Percentiles rank a stretch among this genome's conserved stretches.
Evolutionary conservation across 2,113 vertebrate species (phyloP).

Genomic region (Falcunculus frontatus): DNA sequence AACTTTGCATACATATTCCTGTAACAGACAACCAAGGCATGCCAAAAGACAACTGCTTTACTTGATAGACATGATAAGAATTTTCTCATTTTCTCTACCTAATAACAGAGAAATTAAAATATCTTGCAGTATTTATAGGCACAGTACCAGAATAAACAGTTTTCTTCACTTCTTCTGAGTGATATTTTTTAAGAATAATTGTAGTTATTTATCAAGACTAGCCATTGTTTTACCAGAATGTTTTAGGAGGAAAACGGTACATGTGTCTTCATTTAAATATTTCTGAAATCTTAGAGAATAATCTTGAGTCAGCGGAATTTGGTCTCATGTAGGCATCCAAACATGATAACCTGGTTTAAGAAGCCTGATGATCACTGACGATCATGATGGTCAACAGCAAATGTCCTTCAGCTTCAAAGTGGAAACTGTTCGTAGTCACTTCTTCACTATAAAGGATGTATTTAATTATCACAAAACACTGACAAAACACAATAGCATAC

Average conservation of each 20-base stretch:
- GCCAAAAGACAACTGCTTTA: constrained; percentile 31
- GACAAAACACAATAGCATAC: not conserved
- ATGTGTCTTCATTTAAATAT: not conserved
- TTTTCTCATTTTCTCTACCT: constrained; percentile 36
- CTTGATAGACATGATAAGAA: constrained; percentile 40
- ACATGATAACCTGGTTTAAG: not conserved
- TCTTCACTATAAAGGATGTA: not conserved
- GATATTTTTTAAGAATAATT: not conserved
- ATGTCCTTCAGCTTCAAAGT: not conserved
- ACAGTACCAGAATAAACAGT: constrained; percentile 10
- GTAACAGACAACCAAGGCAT: constrained; percentile 47
- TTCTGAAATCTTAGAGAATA: not conserved
- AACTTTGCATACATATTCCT: constrained; percentile 35
- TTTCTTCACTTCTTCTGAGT: not conserved
- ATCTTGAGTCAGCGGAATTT: not conserved
- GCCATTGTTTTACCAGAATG: not conserved
- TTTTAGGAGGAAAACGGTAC: not conserved
- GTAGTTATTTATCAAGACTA: not conserved
- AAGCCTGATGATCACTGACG: not conserved
- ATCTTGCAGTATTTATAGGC: not conserved
- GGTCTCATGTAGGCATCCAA: fast-evolving
- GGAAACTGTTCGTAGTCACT: not conserved
- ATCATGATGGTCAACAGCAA: not conserved
- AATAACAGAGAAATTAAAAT: constrained; percentile 44
- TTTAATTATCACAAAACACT: not conserved